Conservation (phyloP, 2,113 vertebrate genomes). For the Sinosuthora webbiana region DNA sequence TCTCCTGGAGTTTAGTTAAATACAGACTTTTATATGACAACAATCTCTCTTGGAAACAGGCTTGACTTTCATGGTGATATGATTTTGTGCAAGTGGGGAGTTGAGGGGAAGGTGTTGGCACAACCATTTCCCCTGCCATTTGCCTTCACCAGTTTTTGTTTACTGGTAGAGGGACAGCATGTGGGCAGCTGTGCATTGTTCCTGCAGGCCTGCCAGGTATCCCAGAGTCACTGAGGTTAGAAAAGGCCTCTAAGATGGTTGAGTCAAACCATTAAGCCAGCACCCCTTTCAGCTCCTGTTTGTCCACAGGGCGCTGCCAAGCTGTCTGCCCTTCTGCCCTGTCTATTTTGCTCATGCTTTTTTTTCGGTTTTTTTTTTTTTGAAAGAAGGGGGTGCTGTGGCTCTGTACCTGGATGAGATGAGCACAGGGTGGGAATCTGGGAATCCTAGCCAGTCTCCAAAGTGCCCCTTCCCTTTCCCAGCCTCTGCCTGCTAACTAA, state of each 20-base stretch:
- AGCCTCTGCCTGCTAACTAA: neutral
- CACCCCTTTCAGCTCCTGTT: neutral
- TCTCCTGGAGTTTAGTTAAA: neutral
- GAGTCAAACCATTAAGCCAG: neutral
- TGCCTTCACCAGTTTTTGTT: neutral
- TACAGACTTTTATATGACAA: neutral
- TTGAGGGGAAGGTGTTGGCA: neutral
- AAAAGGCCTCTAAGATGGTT: neutral
- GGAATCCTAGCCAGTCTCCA: neutral
- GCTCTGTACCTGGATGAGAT: rapidly evolving
- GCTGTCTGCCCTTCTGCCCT: neutral
- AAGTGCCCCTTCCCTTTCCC: neutral
- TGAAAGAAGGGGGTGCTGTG: neutral
- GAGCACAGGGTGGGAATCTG: neutral
- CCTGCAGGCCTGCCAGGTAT: rapidly evolving
- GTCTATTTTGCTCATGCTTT: neutral
- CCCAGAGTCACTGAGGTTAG: neutral
- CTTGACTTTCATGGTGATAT: neutral
- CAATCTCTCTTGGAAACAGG: neutral
- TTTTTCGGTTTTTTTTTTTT: too few relatives aligned
- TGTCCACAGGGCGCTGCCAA: neutral
- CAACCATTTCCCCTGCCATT: neutral
- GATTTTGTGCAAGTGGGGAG: neutral
- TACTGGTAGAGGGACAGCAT: neutral
- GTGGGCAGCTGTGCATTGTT: rapidly evolving